Evolutionary conservation across 2,888 invertebrate genomes (phyloP), one percentile per base, ranked within the genome.

Genomic region (Limnephilus marmoratus): DNA sequence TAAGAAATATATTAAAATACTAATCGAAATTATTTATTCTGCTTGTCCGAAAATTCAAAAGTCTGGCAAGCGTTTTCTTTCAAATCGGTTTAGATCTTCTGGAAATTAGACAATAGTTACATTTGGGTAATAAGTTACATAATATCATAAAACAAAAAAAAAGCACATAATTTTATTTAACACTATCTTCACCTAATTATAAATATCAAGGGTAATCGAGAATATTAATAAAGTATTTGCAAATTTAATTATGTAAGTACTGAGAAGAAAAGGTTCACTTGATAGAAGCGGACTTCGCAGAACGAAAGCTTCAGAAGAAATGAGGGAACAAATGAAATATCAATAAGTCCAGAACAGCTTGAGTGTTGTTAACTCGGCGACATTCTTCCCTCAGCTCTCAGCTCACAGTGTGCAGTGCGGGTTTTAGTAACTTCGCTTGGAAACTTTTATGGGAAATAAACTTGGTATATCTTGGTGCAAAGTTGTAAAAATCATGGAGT

Each of bases 401-500:
- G 85, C n/a, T n/a, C 85, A 37, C 86, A 12, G 24, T 68, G 24
- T 68, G 68, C 85, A 82, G 49, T 41, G 29, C 49, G n/a, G 49
- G 91, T 86, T 82, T 68, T 49, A 68, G 37, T 83, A 89, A 91
- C 88, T 91, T 88, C 81, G 37, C 88, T 68, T 53, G 82, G 88
- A 89, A 91, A 91, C 81, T 91, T 91, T 91, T 88, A 91, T 89
- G 89, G 81, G 87, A 88, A 91, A 82, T 91, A 89, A 91, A 91
- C 45, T 88, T 53, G 81, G 45, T 87, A 83, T 91, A 87, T 89
- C 88, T 49, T 68, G 88, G 88, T 83, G 88, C 86, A 89, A 86
- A 88, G 91, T 82, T 91, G 91, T 91, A 91, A 91, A 91, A 91
- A 91, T 91, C 87, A 91, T 83, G 81, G 81, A 91, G 88, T 91